A percentile compares a stretch with the other conserved stretches of the same genome.
Conservation (phyloP, 2,113 vertebrate genomes). For the Thinocorus orbignyianus region DNA sequence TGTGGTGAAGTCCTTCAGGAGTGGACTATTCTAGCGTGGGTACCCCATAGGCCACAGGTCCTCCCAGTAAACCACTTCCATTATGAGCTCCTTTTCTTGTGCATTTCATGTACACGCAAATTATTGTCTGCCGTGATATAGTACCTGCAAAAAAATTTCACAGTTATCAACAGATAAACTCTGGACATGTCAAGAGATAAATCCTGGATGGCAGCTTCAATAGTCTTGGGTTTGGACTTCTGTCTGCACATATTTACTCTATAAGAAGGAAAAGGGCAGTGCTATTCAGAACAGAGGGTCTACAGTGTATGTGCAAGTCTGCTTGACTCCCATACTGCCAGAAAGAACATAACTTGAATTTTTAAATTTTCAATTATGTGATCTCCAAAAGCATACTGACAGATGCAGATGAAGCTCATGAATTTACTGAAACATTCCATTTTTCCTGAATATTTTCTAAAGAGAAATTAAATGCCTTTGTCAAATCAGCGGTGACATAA, state of each 20-base stretch:
- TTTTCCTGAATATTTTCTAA: background rate
- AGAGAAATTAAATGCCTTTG: background rate
- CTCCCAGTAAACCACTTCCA: background rate
- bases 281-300: background rate
- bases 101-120: background rate
- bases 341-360: background rate
- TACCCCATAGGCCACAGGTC: background rate
- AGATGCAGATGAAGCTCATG: background rate
- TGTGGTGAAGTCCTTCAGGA: background rate
- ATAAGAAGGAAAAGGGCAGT: background rate
- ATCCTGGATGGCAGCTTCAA: background rate
- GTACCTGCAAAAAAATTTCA: background rate
- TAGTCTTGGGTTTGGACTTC: background rate
- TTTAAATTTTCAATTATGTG: background rate
- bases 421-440: background rate
- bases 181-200: background rate
- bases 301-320: background rate
- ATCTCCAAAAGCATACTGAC: background rate
- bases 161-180: background rate
- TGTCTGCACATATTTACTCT: background rate
- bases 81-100: fast-evolving
- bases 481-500: background rate
- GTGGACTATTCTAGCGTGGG: fast-evolving
- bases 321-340: background rate
- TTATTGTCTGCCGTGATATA: background rate